Base-by-base conservation (phyloP, 2,888 invertebrate genomes). In the Agonopterix arenella region DNA sequence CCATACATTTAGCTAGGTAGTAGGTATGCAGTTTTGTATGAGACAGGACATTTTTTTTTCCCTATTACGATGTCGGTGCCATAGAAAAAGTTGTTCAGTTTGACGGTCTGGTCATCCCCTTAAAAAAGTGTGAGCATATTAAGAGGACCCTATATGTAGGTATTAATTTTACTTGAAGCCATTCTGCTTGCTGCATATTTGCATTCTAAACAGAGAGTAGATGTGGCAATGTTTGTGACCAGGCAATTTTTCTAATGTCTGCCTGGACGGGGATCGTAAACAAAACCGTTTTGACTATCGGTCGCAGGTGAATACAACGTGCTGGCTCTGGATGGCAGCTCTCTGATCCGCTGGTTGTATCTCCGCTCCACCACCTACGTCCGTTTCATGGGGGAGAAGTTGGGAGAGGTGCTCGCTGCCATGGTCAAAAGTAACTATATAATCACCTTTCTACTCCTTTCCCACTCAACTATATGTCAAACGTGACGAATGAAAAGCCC, bases 261-360 rank as follows among this genome's bases (percentile, higher is more conserved):
- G 16, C 4, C 10, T 13, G 11, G 8, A 11, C 18, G 11, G 8
- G 13, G 16, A 8, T 4, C 8, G 4, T 44, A 8, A 13, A 42
- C n/a, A 8, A 4, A 13, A 8, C 11, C 16, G 4, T 18, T 18
- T 18, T 4, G 18, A 18, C 2, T 18, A 18, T 45, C 28, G 18
- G 3, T 36, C 28, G 0, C 70, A 83, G 85, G 74, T 0, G 54
- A 70, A 13, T 59, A 59, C 54, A 76, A 79, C 54, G 66, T 86
- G 42, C 49, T 89, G 41, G 89, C 84, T 0, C 64, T 90, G 61
- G 89, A 90, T 63, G 76, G 79, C 44, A 84, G 88, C 60, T 67
- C 82, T 0, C 64, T 83, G n/a, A 79, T 89, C 61, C 57, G 55
- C 2, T 81, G 65, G 68, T 57, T 85, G 56, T 90, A 90, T 60